Conservation (phyloP, 1,140 invertebrate species). For the Cherax destructor region DNA sequence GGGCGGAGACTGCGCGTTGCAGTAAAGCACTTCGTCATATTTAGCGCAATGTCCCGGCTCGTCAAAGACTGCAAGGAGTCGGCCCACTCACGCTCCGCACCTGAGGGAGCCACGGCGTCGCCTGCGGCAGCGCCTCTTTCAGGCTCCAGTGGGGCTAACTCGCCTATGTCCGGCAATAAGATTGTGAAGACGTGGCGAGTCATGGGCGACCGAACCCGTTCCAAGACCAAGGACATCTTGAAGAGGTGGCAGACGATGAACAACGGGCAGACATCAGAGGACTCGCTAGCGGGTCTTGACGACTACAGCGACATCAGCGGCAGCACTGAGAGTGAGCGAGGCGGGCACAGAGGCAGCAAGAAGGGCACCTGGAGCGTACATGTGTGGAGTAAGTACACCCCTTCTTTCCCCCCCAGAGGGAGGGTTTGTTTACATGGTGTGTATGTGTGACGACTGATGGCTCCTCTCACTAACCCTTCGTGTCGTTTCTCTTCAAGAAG, state of each 20-base stretch:
- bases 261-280: constrained; percentile 66
- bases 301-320: constrained; percentile 66
- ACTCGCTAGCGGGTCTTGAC: constrained; percentile 55
- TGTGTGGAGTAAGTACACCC: constrained; percentile 68
- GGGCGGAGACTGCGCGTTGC: constrained; percentile 17
- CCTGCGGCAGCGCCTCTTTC: constrained; percentile 15
- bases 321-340: constrained; percentile 47
- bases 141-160: constrained; percentile 37
- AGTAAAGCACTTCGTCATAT: background rate
- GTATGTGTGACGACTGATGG: background rate
- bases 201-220: constrained; percentile 68
- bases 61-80: constrained; percentile 43
- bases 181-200: constrained; percentile 69
- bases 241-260: constrained; percentile 72
- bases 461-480: background rate
- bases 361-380: constrained; percentile 71
- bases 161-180: constrained; percentile 70
- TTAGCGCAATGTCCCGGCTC: constrained; percentile 39
- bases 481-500: background rate
- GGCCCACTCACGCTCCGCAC: constrained; percentile 40
- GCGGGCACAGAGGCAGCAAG: constrained; percentile 46
- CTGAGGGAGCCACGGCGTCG: constrained; percentile 40
- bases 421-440: background rate
- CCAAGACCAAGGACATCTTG: constrained; percentile 68
- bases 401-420: background rate